Percentiles rank a stretch among this genome's conserved stretches.
Conservation (phyloP, 2,113 vertebrate species). For the Pica pica region DNA sequence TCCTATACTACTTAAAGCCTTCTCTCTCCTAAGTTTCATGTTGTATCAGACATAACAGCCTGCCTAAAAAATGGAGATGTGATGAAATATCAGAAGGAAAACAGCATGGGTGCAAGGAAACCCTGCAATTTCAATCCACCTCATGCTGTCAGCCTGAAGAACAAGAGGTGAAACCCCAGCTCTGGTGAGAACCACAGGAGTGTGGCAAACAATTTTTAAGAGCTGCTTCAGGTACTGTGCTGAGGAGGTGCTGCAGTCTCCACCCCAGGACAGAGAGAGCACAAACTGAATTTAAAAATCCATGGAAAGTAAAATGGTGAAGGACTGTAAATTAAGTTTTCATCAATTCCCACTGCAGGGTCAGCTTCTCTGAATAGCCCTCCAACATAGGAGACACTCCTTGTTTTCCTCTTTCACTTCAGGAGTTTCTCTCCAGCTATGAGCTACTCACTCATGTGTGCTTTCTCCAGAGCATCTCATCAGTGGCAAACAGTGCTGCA, state of each 20-base stretch:
- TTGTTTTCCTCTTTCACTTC: neutral
- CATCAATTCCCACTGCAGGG: neutral
- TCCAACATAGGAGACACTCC: neutral
- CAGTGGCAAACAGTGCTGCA: rapidly evolving
- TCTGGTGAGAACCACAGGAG: neutral
- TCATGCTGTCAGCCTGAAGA: neutral
- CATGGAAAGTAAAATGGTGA: neutral
- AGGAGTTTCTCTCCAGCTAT: neutral
- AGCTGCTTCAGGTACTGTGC: neutral
- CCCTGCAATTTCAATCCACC: neutral
- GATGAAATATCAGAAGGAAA: neutral
- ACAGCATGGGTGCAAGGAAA: neutral
- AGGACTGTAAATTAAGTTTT: neutral
- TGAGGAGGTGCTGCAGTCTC: neutral
- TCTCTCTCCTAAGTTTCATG: neutral
- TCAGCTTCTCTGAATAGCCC: neutral
- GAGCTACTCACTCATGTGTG: neutral
- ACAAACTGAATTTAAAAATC: neutral
- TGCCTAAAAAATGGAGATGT: neutral
- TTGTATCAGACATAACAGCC: neutral
- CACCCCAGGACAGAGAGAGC: neutral
- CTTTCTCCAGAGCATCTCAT: neutral
- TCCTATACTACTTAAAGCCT: neutral
- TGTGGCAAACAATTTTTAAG: neutral
- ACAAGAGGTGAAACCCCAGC: neutral